Conservation (phyloP, 2,113 vertebrate genomes). For the Bettongia penicillata region DNA sequence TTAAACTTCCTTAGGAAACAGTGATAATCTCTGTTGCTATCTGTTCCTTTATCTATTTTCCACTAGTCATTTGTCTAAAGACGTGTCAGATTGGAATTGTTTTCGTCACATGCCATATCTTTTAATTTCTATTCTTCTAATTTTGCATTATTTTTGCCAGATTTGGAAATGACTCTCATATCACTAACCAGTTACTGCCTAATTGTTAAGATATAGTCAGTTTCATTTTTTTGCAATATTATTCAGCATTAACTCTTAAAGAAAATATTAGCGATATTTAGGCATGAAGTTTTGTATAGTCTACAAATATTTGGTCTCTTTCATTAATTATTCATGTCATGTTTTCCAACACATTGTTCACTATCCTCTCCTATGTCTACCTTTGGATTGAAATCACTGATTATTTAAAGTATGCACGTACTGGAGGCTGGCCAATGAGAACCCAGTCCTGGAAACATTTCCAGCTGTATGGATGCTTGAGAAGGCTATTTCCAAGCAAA, state of each 20-base stretch:
- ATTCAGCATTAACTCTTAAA: background rate
- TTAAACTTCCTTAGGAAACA: background rate
- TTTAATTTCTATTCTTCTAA: background rate
- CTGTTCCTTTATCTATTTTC: background rate
- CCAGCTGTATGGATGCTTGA: background rate
- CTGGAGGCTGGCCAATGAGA: background rate
- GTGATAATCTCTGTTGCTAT: background rate
- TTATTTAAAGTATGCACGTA: background rate
- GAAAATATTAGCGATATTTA: background rate
- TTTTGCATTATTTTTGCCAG: background rate
- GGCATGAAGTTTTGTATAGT: background rate
- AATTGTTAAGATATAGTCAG: background rate
- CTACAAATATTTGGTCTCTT: background rate
- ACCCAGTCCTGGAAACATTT: background rate
- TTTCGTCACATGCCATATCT: background rate
- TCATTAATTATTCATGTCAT: background rate
- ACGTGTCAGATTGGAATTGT: background rate
- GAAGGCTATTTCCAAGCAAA: background rate
- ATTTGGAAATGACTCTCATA: background rate
- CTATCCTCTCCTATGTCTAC: background rate
- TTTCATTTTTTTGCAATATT: background rate
- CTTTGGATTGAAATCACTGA: background rate
- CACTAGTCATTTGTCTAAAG: background rate
- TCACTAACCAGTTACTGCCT: background rate
- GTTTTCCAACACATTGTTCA: background rate